phyloP scores from a whole-genome alignment of 2,797 vertebrate genomes.

The Propithecus deckenii region DNA sequence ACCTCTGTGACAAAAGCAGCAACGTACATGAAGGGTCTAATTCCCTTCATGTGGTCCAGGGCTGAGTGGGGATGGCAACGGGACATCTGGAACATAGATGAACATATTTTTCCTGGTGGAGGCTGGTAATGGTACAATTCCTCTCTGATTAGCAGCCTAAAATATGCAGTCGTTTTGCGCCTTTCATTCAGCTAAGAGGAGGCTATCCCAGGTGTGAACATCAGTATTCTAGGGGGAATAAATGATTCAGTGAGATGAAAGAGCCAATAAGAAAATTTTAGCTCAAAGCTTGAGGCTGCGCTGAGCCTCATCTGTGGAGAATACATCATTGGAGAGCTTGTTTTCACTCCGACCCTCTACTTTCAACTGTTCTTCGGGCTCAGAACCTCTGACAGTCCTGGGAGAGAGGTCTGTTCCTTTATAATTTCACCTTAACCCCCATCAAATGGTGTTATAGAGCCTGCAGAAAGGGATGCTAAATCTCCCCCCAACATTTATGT shows the following conservation, averaged over 20 bases:
- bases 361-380: neutral
- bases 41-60: neutral
- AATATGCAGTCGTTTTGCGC: neutral
- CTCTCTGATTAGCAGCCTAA: slow-evolving; percentile 10
- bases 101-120: neutral
- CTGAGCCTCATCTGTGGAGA: neutral
- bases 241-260: slow-evolving; percentile 45
- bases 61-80: neutral
- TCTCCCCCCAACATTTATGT: neutral
- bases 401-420: slow-evolving; percentile 4
- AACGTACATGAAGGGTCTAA: neutral
- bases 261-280: slow-evolving; percentile 30
- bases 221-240: neutral
- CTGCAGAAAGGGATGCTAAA: neutral
- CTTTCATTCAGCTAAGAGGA: slow-evolving; percentile 23
- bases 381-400: neutral
- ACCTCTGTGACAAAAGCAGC: slow-evolving; percentile 37
- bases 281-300: slow-evolving; percentile 1
- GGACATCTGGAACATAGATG: neutral
- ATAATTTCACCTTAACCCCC: neutral
- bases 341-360: slow-evolving; percentile 12
- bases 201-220: neutral
- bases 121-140: neutral
- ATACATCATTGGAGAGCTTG: neutral
- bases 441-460: neutral